These are phyloP conservation scores for Bubalus kerabau DNA, from an alignment of 2,113 vertebrate species.

Conservation along the genomic window DNA sequence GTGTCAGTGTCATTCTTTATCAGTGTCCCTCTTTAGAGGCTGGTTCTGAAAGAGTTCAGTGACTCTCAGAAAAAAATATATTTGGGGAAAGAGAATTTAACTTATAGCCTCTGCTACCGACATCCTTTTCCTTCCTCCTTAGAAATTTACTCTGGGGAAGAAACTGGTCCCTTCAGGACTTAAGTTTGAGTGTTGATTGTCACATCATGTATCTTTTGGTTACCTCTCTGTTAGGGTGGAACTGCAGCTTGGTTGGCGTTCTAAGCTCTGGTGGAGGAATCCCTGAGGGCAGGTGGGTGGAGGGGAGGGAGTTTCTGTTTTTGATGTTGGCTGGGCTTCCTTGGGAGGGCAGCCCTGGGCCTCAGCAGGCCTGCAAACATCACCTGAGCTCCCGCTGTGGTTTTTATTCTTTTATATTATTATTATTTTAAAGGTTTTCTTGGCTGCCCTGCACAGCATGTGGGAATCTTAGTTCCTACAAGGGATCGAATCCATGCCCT, in stretches of 20 bases:
- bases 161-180: neutral
- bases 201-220: neutral
- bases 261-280: neutral
- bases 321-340: neutral
- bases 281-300: neutral
- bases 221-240: neutral
- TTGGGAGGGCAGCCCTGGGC: neutral
- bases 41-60: neutral
- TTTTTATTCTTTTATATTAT: neutral
- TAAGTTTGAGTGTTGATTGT: neutral
- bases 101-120: neutral
- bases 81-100: neutral
- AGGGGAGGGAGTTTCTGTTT: neutral
- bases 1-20: neutral
- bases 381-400: neutral
- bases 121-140: neutral
- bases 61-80: neutral
- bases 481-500: neutral
- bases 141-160: neutral
- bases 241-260: neutral
- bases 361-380: neutral
- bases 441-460: neutral
- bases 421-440: neutral
- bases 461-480: neutral
- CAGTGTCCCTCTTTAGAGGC: neutral